Conservation (phyloP, 2,888 invertebrate genomes). For the Lottia scabra region DNA sequence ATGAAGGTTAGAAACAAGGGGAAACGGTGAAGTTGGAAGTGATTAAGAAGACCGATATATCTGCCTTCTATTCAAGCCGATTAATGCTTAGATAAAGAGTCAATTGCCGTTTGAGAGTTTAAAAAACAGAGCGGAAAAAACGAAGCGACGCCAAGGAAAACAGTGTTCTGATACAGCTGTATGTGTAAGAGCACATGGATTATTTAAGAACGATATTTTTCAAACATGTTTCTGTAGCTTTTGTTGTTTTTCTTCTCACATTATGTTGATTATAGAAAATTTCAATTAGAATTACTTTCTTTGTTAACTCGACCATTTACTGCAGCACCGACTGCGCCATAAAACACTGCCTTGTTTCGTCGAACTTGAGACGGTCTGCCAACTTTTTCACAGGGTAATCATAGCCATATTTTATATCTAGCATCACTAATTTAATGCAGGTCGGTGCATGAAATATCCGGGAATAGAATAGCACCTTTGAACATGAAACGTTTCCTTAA, state of each 20-base stretch:
- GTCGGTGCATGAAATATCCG: too few relatives aligned
- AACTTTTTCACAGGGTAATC: too few relatives aligned
- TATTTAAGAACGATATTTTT: not conserved
- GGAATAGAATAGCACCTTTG: too few relatives aligned
- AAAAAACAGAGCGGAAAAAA: slow-evolving; percentile 2
- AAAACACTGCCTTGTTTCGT: not conserved
- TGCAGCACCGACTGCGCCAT: not conserved
- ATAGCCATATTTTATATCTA: too few relatives aligned
- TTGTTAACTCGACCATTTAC: not conserved
- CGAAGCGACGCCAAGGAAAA: not conserved
- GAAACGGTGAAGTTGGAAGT: not conserved
- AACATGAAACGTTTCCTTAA: too few relatives aligned
- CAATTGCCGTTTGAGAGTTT: not conserved
- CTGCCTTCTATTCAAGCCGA: slow-evolving; percentile 2
- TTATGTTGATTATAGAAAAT: not conserved
- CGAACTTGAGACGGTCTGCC: too few relatives aligned
- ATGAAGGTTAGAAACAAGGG: too few relatives aligned
- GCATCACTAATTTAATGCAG: too few relatives aligned
- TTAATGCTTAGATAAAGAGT: not conserved
- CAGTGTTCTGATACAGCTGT: too few relatives aligned
- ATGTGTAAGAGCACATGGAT: too few relatives aligned
- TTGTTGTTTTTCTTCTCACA: not conserved
- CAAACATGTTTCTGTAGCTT: not conserved
- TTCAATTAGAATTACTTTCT: not conserved
- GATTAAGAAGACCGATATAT: not conserved